These are phyloP conservation scores for Gymnodraco acuticeps DNA, from an alignment of 2,797 vertebrate species.

Conservation along the genomic window DNA sequence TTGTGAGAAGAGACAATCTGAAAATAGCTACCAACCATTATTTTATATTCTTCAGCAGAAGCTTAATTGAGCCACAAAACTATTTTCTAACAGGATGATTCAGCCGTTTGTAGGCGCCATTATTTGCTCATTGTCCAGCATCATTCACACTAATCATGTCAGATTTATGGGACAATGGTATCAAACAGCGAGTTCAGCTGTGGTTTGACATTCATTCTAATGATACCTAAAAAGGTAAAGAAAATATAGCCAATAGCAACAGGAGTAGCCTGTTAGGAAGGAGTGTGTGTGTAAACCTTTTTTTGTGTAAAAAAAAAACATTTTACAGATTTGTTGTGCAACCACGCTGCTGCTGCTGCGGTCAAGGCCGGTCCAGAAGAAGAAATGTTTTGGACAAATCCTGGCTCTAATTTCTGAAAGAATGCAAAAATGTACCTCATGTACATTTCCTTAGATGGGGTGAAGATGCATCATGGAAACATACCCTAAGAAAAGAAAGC, in stretches of 20 bases:
- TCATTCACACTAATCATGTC: not conserved
- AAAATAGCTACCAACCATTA: not conserved
- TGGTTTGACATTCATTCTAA: constrained; percentile 26
- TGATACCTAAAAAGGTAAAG: constrained; percentile 13
- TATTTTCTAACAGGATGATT: not conserved
- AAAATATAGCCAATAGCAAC: too few relatives aligned
- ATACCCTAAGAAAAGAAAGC: not conserved
- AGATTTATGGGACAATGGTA: not conserved
- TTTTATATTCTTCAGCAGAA: constrained; percentile 17
- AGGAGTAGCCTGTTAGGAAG: too few relatives aligned
- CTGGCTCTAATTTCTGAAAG: constrained; percentile 22
- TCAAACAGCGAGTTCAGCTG: not conserved
- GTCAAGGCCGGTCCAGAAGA: constrained; percentile 1
- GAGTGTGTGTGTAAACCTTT: constrained; percentile 11
- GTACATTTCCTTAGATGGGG: constrained; percentile 23
- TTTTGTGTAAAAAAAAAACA: constrained; percentile 4
- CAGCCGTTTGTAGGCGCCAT: constrained; percentile 3
- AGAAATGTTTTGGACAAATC: not conserved
- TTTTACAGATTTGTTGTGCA: constrained; percentile 35
- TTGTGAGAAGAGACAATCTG: not conserved
- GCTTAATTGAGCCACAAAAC: constrained; percentile 16
- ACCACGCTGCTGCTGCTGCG: constrained; percentile 21
- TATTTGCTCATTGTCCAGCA: not conserved
- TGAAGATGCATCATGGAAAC: constrained; percentile 27
- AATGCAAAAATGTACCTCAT: constrained; percentile 38